Evolutionary conservation across 2,797 vertebrate genomes (phyloP), one percentile per base, ranked within the genome.

Genomic region (Scleropages formosus): DNA sequence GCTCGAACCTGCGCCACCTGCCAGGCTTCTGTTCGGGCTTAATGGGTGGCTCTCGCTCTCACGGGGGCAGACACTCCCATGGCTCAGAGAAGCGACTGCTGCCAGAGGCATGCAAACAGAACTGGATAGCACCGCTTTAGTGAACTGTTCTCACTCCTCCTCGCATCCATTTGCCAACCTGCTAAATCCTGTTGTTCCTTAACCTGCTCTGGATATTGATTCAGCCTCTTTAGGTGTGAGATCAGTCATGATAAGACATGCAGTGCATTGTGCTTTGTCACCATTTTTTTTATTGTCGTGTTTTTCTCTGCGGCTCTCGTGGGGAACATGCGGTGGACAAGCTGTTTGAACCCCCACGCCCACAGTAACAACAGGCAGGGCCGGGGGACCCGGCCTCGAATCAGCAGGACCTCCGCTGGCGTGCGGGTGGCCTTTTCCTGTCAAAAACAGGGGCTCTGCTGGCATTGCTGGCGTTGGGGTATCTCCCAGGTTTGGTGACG

Each of bases 351-450:
- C 53, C 2, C 65, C 69, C 78, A 79, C 72, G 75, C 66, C 74
- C 75, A 79, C 74, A 77, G 76, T 68, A 72, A 82, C 74, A 78
- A 80, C 77, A 78, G 63, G 73, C 56, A 47, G 53, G n/a, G 31
- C 66, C 69, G 4, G 2, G 12, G 22, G 24, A 56, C 0, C 22
- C 31, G 13, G 24, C 65, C 20, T 24, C 22, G 31, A 46, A 46
- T 7, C 27, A 67, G 8, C 47, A 20, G 73, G 26, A 20, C 18
- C 47, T 27, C 31, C n/a, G 20, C n/a, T 12, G 16, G n/a, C 49
- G 75, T 51, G 11, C 62, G 6, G 51, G 56, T 24, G 39, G 46
- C 22, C 13, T n/a, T 44, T 69, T 75, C 56, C 56, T 22, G 47
- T 75, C 69, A 51, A 24, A 59, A 65, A 75, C 26, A 75, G 58